These are phyloP conservation scores for Willisornis vidua DNA, from an alignment of 2,113 vertebrate genomes.

Conservation along the genomic window DNA sequence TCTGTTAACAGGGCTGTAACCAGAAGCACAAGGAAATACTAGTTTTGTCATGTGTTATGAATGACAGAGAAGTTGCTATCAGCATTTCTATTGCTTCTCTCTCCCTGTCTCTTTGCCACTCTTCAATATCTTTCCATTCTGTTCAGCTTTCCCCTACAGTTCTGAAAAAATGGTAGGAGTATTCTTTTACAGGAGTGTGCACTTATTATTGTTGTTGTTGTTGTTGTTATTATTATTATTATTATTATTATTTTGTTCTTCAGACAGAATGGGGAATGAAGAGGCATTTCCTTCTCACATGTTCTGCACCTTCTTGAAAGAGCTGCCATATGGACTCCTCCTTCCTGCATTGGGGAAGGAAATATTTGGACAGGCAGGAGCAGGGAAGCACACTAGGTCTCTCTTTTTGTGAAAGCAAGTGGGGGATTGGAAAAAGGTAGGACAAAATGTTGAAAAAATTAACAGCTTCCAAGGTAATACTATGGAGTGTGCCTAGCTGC, in stretches of 20 bases:
- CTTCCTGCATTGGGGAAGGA: background rate
- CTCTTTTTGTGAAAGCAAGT: background rate
- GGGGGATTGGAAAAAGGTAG: background rate
- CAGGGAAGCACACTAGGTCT: background rate
- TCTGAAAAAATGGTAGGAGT: background rate
- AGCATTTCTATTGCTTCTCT: background rate
- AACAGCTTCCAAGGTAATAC: background rate
- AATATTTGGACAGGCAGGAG: background rate
- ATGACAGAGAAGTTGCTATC: slow-evolving; percentile 8
- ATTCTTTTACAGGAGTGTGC: background rate
- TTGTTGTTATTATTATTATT: too few species aligned
- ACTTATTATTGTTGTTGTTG: background rate
- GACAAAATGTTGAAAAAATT: background rate
- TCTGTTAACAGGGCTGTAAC: slow-evolving; percentile 36
- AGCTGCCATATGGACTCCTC: background rate
- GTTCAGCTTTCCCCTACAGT: background rate
- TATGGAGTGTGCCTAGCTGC: background rate
- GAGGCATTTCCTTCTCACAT: background rate
- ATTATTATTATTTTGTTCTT: background rate
- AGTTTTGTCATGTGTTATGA: slow-evolving; percentile 11
- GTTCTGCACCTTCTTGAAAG: background rate
- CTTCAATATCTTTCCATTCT: background rate
- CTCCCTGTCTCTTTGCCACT: background rate
- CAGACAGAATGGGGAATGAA: background rate
- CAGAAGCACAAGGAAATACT: slow-evolving; percentile 34